Conservation (phyloP, 2,888 invertebrate species). For the Erannis defoliaria region DNA sequence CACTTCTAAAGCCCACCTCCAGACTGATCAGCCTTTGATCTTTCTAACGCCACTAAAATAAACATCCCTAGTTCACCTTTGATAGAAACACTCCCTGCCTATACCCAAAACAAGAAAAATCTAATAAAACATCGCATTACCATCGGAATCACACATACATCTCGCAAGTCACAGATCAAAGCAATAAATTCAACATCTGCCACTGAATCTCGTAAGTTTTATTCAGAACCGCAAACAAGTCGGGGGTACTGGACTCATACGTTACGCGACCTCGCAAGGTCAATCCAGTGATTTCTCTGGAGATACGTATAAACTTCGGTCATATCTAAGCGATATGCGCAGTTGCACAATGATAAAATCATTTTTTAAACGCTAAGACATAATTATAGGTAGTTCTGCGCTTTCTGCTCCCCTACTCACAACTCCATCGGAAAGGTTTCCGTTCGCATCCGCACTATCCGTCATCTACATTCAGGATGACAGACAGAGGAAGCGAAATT, state of each 20-base stretch:
- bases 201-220: constrained; percentile 44
- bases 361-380: background rate
- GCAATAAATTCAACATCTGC: constrained; percentile 48
- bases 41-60: constrained; percentile 1
- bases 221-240: constrained; percentile 49
- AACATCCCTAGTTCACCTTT: constrained; percentile 18
- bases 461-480: too few relatives aligned
- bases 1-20: background rate
- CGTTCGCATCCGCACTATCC: too few relatives aligned
- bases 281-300: constrained; percentile 50
- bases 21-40: constrained; percentile 6
- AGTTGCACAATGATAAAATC: background rate
- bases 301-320: constrained; percentile 40
- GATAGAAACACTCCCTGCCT: constrained; percentile 36
- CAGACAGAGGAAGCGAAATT: too few relatives aligned
- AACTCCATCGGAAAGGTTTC: too few relatives aligned
- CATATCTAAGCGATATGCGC: constrained; percentile 11
- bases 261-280: constrained; percentile 49
- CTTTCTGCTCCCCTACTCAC: too few relatives aligned
- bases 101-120: constrained; percentile 24
- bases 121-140: constrained; percentile 30
- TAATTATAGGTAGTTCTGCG: too few relatives aligned
- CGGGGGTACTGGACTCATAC: constrained; percentile 43
- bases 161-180: constrained; percentile 41
- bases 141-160: constrained; percentile 37